phyloP scores from a whole-genome alignment of 2,888 invertebrate species.

The Meiosimyza platycephala region DNA sequence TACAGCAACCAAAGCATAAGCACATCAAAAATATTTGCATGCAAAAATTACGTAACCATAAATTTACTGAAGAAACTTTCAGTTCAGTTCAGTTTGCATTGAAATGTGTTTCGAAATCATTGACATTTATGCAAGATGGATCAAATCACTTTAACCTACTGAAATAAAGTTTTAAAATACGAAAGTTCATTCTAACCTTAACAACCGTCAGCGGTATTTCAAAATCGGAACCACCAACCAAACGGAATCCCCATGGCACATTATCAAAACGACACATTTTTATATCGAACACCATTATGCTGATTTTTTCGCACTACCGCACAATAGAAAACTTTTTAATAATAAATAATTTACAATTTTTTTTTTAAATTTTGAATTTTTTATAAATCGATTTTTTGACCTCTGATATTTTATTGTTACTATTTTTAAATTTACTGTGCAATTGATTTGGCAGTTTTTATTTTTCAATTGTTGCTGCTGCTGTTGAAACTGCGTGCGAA shows the following conservation, averaged over 20 bases:
- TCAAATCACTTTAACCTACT: too few relatives aligned
- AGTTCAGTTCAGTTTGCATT: too few relatives aligned
- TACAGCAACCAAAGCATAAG: too few relatives aligned
- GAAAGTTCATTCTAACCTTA: conserved; percentile 70
- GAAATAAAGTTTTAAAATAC: too few relatives aligned
- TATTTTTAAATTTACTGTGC: not conserved
- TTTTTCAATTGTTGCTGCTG: conserved; percentile 23
- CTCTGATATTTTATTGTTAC: conserved; percentile 18
- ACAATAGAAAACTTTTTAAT: too few relatives aligned
- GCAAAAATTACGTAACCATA: too few relatives aligned
- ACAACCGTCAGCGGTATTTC: conserved; percentile 80
- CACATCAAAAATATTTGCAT: too few relatives aligned
- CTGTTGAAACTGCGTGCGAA: conserved; percentile 17
- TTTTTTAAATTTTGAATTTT: not conserved
- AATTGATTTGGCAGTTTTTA: not conserved
- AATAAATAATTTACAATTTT: not conserved
- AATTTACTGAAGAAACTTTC: too few relatives aligned
- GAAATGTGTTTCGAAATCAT: too few relatives aligned
- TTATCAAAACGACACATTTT: conserved; percentile 73
- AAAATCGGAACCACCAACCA: conserved; percentile 80
- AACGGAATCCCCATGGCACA: conserved; percentile 82
- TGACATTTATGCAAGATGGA: too few relatives aligned
- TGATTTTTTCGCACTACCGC: too few relatives aligned
- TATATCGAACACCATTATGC: conserved; percentile 75
- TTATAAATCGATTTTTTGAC: conserved; percentile 18